phyloP scores from a whole-genome alignment of 2,888 invertebrate genomes.

The Chrysodeixis includens region DNA sequence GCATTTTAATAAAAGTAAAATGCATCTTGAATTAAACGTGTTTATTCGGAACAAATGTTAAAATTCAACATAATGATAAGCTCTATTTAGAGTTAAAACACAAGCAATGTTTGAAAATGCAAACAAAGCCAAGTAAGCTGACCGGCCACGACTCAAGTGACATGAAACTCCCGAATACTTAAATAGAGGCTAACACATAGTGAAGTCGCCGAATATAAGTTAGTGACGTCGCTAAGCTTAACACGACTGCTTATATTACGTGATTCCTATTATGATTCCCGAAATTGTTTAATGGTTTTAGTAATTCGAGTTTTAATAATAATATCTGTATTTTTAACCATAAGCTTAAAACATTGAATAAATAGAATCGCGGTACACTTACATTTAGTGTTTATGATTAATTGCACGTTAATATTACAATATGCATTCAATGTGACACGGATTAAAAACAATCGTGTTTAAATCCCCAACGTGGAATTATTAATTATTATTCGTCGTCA shows the following conservation, averaged over 20 bases:
- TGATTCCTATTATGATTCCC: no score
- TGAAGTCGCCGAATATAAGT: neutral
- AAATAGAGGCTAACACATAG: neutral
- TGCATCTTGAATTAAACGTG: neutral
- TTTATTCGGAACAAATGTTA: no score
- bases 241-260: neutral
- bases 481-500: neutral
- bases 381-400: no score
- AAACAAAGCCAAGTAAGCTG: neutral
- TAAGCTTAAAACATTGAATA: no score
- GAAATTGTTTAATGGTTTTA: no score
- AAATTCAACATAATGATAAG: no score
- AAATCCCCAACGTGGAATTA: neutral
- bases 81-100: no score
- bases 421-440: no score
- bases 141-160: neutral
- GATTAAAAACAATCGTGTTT: neutral
- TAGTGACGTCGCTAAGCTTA: neutral
- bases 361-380: no score
- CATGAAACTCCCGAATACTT: neutral
- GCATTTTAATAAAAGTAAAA: conserved; percentile 3
- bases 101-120: neutral
- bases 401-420: no score
- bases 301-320: no score
- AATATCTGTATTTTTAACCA: no score